Conservation (phyloP, 2,113 vertebrate genomes). For the Progne subis region DNA sequence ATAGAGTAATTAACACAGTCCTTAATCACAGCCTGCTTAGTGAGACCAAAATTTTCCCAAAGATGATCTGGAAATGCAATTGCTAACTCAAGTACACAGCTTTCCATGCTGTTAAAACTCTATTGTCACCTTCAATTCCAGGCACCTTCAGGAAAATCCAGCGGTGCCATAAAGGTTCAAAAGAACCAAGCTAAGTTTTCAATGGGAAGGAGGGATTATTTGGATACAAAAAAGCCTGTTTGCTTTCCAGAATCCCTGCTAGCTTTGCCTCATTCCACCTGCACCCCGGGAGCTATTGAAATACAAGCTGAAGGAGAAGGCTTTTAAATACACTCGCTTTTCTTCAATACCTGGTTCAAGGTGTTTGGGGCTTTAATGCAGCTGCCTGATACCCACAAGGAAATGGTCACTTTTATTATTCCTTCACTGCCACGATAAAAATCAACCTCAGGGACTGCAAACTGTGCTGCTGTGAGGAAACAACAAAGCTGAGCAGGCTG, state of each 20-base stretch:
- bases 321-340: background rate
- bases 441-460: slow-evolving; percentile 30
- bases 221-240: background rate
- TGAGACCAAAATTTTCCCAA: background rate
- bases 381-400: background rate
- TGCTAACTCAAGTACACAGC: background rate
- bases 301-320: background rate
- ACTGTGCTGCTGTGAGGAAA: background rate
- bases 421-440: background rate
- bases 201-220: background rate
- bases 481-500: slow-evolving; percentile 15
- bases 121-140: background rate
- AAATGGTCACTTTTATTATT: slow-evolving; percentile 46
- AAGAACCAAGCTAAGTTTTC: background rate
- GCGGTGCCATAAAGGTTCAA: background rate
- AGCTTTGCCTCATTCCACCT: background rate
- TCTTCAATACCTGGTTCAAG: background rate
- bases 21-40: background rate
- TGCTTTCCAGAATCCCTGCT: background rate
- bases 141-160: background rate
- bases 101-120: background rate
- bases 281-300: background rate
- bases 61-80: background rate
- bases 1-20: background rate
- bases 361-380: background rate